Evolutionary conservation across 2,113 vertebrate genomes (phyloP), one percentile per base, ranked within the genome.

Genomic region (Dipodomys merriami): DNA sequence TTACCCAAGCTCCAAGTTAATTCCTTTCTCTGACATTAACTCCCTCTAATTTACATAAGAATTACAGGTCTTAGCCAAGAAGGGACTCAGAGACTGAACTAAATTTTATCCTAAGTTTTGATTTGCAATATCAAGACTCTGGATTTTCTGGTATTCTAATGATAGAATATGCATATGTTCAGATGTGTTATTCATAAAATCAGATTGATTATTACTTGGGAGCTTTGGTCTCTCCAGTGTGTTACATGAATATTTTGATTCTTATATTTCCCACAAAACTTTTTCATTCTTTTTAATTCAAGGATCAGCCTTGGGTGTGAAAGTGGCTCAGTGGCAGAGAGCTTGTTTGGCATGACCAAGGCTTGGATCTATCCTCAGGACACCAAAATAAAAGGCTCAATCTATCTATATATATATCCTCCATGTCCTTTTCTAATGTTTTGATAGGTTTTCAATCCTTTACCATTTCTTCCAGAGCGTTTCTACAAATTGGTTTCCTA

Each of bases 121-220:
- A 84, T 91, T 93, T 91, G n/a, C 27, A 49, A 29, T 73, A 83
- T 93, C 78, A 69, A 89, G 88, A 76, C 60, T 93, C 71, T 10
- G 6, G 33, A 46, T 77, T 93, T 91, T 93, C 73, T 35, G 81
- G 73, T 57, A 22, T 84, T 80, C 33, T 57, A 57, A 13, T 57
- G 18, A 18, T 49, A 60, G 53, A 86, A 71, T 46, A 44, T 91
- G 25, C 35, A 27, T 81, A 68, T 64, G 72, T 49, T n/a, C 53
- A n/a, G 27, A 83, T 68, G 49, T 77, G 15, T 39, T 91, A 49
- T 87, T 96, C 73, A 35, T 74, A 67, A 83, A 80, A 60, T 67
- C 53, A 71, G 6, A 82, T 44, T 92, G 7, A 19, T 84, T 87
- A 87, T 88, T 64, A 82, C 10, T 65, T 22, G 7, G 8, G 19